phyloP scores from a whole-genome alignment of 2,888 invertebrate genomes.

The Bursaphelenchus okinawaensis region DNA sequence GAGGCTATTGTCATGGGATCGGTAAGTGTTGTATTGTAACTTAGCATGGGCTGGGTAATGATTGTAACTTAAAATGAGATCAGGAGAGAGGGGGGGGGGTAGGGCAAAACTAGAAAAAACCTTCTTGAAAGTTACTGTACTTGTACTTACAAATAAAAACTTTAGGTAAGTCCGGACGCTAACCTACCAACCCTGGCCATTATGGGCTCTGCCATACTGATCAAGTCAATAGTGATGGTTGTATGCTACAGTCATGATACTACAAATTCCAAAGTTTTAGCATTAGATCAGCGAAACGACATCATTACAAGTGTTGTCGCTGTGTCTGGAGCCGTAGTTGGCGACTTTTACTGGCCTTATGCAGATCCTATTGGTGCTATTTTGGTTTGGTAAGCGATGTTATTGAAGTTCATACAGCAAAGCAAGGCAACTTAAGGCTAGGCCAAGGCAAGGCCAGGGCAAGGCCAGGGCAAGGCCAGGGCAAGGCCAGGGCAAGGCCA shows the following conservation, averaged over 20 bases:
- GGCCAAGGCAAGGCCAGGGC: too few relatives aligned
- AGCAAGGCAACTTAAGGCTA: neutral
- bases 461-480: too few relatives aligned
- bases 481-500: too few relatives aligned
- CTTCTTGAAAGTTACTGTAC: neutral
- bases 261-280: slow-evolving; percentile 42
- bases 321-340: slow-evolving; percentile 60
- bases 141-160: too few relatives aligned
- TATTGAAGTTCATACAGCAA: slow-evolving; percentile 4
- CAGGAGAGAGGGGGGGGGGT: too few relatives aligned
- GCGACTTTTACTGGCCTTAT: slow-evolving; percentile 57
- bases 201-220: slow-evolving; percentile 39
- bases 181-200: slow-evolving; percentile 42
- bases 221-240: slow-evolving; percentile 46
- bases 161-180: slow-evolving; percentile 51
- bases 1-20: slow-evolving; percentile 41
- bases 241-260: slow-evolving; percentile 46
- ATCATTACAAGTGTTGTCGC: slow-evolving; percentile 61
- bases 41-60: too few relatives aligned
- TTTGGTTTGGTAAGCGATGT: slow-evolving; percentile 50
- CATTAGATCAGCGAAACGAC: slow-evolving; percentile 62
- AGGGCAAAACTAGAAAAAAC: too few relatives aligned
- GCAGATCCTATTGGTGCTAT: slow-evolving; percentile 62
- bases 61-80: too few relatives aligned
- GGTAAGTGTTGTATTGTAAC: neutral